These are phyloP conservation scores for Serilophus lunatus DNA, from an alignment of 2,113 vertebrate species.

Conservation along the genomic window DNA sequence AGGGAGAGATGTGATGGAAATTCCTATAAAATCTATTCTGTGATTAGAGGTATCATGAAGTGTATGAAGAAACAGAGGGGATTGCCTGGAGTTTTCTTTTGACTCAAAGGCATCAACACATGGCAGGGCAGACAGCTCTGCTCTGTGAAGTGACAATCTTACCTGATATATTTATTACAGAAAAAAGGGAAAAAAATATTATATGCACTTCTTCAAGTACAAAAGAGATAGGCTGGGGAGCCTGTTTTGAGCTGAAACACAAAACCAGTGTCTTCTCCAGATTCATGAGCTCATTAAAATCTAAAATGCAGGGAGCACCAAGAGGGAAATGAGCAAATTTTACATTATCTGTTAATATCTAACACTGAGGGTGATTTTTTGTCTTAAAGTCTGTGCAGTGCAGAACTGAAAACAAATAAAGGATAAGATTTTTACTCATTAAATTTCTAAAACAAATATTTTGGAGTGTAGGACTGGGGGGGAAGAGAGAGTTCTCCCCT, in stretches of 20 bases:
- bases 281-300: conserved; percentile 5
- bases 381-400: not conserved
- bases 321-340: not conserved
- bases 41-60: conserved; percentile 36
- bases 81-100: conserved; percentile 26
- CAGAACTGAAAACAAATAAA: not conserved
- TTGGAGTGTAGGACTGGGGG: not conserved
- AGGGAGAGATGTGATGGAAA: conserved; percentile 6
- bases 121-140: not conserved
- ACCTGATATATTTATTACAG: not conserved
- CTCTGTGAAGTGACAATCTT: not conserved
- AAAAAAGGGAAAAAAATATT: not conserved
- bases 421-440: not conserved
- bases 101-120: conserved; percentile 10
- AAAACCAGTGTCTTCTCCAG: not conserved
- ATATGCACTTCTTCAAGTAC: not conserved
- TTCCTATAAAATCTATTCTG: conserved; percentile 30
- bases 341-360: not conserved
- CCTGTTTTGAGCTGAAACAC: not conserved
- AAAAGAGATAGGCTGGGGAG: not conserved
- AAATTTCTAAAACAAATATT: not conserved
- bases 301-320: not conserved
- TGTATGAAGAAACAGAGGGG: not conserved
- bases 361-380: not conserved
- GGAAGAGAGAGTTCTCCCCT: not conserved